A percentile compares a stretch with the other conserved stretches of the same genome.
Evolutionary conservation across 1,140 invertebrate species (phyloP).

Genomic region (Pseudoatta argentina): DNA sequence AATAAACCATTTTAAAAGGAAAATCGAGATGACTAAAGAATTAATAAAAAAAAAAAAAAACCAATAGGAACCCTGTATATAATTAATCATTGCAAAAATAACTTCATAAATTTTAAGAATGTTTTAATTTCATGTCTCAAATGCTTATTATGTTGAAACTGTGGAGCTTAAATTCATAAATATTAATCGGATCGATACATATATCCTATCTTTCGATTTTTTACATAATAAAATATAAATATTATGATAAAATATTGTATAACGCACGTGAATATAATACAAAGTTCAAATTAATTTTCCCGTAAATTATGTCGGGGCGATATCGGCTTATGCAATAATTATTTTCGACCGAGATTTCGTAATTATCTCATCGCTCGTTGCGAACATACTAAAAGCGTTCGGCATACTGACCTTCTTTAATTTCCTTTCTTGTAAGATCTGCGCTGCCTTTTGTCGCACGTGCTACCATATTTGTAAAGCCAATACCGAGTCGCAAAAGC

Average conservation of each 20-base stretch:
- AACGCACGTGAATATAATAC: neutral
- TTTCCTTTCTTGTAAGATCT: constrained; percentile 98
- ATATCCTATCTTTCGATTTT: neutral
- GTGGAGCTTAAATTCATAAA: neutral
- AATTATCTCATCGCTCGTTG: constrained; percentile 12
- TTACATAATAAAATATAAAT: constrained; percentile 18
- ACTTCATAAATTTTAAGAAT: neutral
- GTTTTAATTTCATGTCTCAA: neutral
- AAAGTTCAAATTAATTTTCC: constrained; percentile 23
- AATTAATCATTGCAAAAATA: neutral
- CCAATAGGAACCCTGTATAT: neutral
- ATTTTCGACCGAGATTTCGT: constrained; percentile 37
- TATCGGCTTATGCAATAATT: constrained; percentile 30
- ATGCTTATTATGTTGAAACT: neutral
- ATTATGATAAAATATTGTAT: constrained; percentile 9
- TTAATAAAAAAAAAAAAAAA: too few species aligned
- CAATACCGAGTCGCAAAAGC: constrained; percentile 96
- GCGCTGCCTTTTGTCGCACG: constrained; percentile 98
- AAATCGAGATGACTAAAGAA: too few species aligned
- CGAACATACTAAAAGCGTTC: neutral
- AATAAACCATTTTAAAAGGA: too few species aligned
- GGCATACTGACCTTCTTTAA: constrained; percentile 92
- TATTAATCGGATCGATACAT: neutral
- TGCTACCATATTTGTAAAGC: constrained; percentile 99
- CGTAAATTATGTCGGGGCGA: neutral